Conservation (phyloP, 2,888 invertebrate species). For the Agriopis marginaria region DNA sequence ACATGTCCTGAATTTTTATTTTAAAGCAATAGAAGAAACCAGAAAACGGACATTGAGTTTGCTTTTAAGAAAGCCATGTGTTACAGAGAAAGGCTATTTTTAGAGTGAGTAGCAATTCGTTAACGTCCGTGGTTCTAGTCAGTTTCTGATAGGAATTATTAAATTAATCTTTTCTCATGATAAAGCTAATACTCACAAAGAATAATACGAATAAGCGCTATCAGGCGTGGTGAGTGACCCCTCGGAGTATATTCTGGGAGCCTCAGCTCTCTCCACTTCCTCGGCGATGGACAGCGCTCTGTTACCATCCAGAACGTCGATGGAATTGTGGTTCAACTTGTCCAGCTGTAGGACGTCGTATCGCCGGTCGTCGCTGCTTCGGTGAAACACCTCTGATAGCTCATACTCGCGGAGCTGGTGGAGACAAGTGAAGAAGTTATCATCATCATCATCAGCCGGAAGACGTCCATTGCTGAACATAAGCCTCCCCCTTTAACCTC, state of each 20-base stretch:
- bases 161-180: no score
- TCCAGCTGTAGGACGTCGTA: constrained; percentile 90
- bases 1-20: no score
- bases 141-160: no score
- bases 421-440: constrained; percentile 1
- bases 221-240: constrained; percentile 78
- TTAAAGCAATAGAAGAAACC: no score
- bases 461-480: no score
- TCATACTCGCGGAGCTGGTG: constrained; percentile 94
- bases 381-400: constrained; percentile 94
- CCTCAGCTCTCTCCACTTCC: constrained; percentile 91
- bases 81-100: no score
- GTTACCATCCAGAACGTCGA: constrained; percentile 89
- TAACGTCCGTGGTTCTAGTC: no score
- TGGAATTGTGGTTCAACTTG: constrained; percentile 85
- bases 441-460: no score
- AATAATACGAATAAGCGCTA: constrained; percentile 78
- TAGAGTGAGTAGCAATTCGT: no score
- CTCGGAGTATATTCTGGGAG: constrained; percentile 84
- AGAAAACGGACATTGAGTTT: no score
- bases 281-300: constrained; percentile 91
- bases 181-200: constrained; percentile 66
- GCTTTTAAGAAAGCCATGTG: no score
- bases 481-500: no score
- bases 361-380: constrained; percentile 91